phyloP scores from a whole-genome alignment of 92 coral and sea anemone genomes.

The Pocillopora meandrina region DNA sequence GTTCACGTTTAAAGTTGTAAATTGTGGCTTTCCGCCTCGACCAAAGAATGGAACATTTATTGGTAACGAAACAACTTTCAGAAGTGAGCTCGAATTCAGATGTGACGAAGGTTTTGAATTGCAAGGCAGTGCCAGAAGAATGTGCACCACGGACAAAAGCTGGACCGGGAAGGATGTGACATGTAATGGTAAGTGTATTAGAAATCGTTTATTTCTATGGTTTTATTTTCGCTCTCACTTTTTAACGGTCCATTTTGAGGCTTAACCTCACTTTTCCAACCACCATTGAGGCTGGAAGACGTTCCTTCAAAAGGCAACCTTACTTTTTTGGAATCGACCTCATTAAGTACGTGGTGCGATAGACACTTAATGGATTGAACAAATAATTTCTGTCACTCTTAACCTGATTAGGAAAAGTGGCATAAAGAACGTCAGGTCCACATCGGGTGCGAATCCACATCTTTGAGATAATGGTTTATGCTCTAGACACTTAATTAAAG shows the following conservation, averaged over 20 bases:
- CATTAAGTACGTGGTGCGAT: too few species aligned
- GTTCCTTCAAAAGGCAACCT: too few species aligned
- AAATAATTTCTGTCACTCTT: too few species aligned
- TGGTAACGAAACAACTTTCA: constrained; percentile 51
- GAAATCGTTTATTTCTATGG: neutral
- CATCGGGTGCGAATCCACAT: too few species aligned
- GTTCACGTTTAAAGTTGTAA: constrained; percentile 44
- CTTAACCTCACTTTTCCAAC: too few species aligned
- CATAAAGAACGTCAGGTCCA: too few species aligned
- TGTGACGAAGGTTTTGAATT: constrained; percentile 70
- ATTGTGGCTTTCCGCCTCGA: constrained; percentile 57
- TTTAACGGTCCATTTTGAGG: neutral
- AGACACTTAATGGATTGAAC: too few species aligned
- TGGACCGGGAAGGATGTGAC: constrained; percentile 63
- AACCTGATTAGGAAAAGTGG: too few species aligned
- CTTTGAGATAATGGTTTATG: too few species aligned
- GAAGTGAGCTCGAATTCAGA: constrained; percentile 35
- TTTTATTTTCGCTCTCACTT: neutral
- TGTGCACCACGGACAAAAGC: constrained; percentile 68
- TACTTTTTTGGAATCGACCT: too few species aligned
- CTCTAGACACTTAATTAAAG: too few species aligned
- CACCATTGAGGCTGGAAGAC: too few species aligned
- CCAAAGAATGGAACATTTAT: constrained; percentile 51
- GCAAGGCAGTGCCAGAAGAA: constrained; percentile 45
- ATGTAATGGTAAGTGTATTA: constrained; percentile 46